Conservation (phyloP, 2,888 invertebrate species). For the Dryadula phaetusa region DNA sequence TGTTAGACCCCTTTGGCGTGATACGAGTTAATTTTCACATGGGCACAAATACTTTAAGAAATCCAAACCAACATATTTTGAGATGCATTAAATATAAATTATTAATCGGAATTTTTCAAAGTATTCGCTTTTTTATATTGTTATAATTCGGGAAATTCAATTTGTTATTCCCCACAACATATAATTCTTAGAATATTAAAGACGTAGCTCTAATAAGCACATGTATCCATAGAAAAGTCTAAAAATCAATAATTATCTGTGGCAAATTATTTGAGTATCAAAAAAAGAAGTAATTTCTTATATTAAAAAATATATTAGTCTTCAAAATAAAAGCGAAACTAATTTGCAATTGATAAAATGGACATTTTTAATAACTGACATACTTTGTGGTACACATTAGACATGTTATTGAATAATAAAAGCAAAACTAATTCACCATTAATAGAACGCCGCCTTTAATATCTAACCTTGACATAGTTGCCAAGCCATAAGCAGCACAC, state of each 20-base stretch:
- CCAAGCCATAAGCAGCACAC: too few relatives aligned
- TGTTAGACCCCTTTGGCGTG: conserved; percentile 48
- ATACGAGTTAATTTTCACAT: conserved; percentile 14
- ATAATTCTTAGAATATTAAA: neutral
- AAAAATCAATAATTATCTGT: neutral
- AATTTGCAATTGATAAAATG: too few relatives aligned
- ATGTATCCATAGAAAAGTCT: neutral
- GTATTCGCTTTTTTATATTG: neutral
- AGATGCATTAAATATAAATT: conserved; percentile 10
- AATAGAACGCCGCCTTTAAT: conserved; percentile 5
- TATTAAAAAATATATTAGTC: too few relatives aligned
- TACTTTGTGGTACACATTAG: too few relatives aligned
- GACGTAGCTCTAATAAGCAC: neutral
- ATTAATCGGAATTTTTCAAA: neutral
- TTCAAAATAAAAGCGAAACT: too few relatives aligned
- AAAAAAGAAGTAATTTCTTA: too few relatives aligned
- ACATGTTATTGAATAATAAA: too few relatives aligned
- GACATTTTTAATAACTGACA: too few relatives aligned
- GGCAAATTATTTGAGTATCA: too few relatives aligned
- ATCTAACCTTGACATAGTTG: conserved; percentile 8
- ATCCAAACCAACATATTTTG: conserved; percentile 18
- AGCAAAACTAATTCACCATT: too few relatives aligned
- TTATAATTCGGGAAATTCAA: neutral
- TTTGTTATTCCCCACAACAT: neutral
- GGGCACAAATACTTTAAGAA: conserved; percentile 12